A percentile compares a stretch with the other conserved stretches of the same genome.
Conservation (phyloP, 2,797 vertebrate species). For the Melanotaenia trifasciata region DNA sequence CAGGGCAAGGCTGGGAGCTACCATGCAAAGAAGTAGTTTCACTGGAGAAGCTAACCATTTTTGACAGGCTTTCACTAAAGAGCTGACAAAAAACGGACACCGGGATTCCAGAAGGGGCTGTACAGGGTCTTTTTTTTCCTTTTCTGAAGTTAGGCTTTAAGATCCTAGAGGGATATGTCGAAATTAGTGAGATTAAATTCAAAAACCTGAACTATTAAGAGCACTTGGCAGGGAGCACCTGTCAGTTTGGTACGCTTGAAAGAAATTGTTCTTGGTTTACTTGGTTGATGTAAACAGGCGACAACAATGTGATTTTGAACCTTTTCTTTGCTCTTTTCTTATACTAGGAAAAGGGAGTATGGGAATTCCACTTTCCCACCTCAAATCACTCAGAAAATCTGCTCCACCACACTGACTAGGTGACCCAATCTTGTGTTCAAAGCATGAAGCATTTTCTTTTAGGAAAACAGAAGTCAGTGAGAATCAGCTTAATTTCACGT, state of each 20-base stretch:
- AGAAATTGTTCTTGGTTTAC: constrained; percentile 46
- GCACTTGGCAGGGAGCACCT: constrained; percentile 70
- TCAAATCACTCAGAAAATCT: constrained; percentile 42
- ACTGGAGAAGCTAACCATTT: constrained; percentile 95
- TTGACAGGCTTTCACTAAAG: constrained; percentile 93
- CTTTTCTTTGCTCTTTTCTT: constrained; percentile 61
- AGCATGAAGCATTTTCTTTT: constrained; percentile 18
- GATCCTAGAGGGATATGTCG: constrained; percentile 77
- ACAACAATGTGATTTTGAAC: constrained; percentile 63
- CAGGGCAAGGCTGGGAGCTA: constrained; percentile 92
- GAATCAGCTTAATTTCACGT: constrained; percentile 33
- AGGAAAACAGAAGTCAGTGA: constrained; percentile 28
- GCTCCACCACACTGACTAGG: constrained; percentile 32
- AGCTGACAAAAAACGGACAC: constrained; percentile 85
- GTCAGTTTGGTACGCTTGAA: constrained; percentile 54
- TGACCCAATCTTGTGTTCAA: constrained; percentile 44
- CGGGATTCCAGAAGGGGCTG: constrained; percentile 68
- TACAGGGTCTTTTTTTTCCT: constrained; percentile 59
- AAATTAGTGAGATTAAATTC: constrained; percentile 79
- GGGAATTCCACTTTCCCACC: constrained; percentile 57
- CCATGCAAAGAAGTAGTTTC: constrained; percentile 99
- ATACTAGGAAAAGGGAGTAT: constrained; percentile 51
- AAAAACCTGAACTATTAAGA: constrained; percentile 69
- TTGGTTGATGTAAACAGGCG: constrained; percentile 66
- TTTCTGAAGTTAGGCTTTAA: constrained; percentile 73